Base-by-base conservation (phyloP, 2,888 invertebrate species). In the Euplagia quadripunctaria region DNA sequence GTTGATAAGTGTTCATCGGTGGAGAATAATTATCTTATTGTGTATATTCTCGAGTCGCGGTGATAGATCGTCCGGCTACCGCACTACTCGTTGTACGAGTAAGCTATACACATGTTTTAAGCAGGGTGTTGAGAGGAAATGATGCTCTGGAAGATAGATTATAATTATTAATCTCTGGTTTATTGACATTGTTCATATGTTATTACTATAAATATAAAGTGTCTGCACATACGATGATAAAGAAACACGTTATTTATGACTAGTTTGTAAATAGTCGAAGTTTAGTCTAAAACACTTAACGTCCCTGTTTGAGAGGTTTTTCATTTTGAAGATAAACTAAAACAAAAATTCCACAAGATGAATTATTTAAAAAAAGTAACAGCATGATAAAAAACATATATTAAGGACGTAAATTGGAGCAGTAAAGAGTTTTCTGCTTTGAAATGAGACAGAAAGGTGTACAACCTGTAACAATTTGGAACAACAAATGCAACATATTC, bases 21-120 rank as follows among this genome's bases (percentile, higher is more conserved):
- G 67, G 65, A 75, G 71, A 79, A 78, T 85, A 86, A 86, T 86
- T 83, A 80, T 71, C 77, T 80, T 79, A 81, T 79, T 73, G 69
- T 70, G 41, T 58, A 20, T 64, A 61, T 31, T 58, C 42, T n/a
- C 66, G 64, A 73, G 70, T 72, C 78, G 17, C 67, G 65, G 71
- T 83, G 80, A 82, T 80, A 80, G 80, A 84, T 83, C 66, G 77
- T 58, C 49, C 46, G 20, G 68, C 75, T 77, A 73, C 77, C 73
- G 71, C 41, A 69, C 65, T 66, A 70, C 69, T 66, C 73, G 66
- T 65, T 66, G 52, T 72, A 43, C 52, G 1, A 64, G 17, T 42
- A 55, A 52, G 61, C 63, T 61, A 4, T 14, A 69, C 31, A 31
- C 2, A 31, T 7, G 73, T 63, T 63, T 31, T 49, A 70, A n/a